Evolutionary conservation across 1,140 invertebrate species (phyloP), one percentile per base, ranked within the genome.

Genomic region (Bombus superbus): DNA sequence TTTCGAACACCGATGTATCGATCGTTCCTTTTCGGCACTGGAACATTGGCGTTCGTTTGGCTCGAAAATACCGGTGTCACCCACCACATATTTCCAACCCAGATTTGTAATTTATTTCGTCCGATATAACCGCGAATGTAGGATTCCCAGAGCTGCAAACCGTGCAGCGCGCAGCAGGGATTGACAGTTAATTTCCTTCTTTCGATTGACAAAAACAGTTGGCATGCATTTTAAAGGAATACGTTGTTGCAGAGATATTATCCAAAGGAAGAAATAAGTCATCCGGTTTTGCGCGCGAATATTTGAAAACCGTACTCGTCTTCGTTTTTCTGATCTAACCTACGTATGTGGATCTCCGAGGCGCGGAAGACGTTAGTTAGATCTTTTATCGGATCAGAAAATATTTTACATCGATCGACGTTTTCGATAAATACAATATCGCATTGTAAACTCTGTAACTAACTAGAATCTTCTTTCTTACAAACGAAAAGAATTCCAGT

Each of bases 151-250:
- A 28, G 38, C 18, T 32, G 2, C 18, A 25, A 38, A 22, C 68
- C 0, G 25, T 28, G 25, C 68, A 28, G 6, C 25, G 10, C 2
- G 9, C 11, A 13, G 2, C 44, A 53, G 1, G 47, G 73, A 38
- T 53, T 75, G 73, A 75, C 44, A 57, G 73, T 75, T 75, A 75
- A 75, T 75, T 75, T 75, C 32, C 73, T 28, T 53, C 44, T 28
- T 57, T 35, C 73, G 73, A 75, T 75, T 57, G 9, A 2, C 9
- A 57, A 75, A 57, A 75, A 53, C 73, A 32, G 32, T 53, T 53
- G 47, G 47, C 32, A 35, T 57, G n/a, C 73, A 75, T 75, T 75
- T 75, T 75, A 75, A 75, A 35, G 38, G 25, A 42, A 0, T n/a
- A 10, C 38, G 25, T 18, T 28, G 38, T 25, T 4, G 38, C 3